Base-by-base conservation (phyloP, 2,888 invertebrate genomes). In the Ariolimax columbianus region DNA sequence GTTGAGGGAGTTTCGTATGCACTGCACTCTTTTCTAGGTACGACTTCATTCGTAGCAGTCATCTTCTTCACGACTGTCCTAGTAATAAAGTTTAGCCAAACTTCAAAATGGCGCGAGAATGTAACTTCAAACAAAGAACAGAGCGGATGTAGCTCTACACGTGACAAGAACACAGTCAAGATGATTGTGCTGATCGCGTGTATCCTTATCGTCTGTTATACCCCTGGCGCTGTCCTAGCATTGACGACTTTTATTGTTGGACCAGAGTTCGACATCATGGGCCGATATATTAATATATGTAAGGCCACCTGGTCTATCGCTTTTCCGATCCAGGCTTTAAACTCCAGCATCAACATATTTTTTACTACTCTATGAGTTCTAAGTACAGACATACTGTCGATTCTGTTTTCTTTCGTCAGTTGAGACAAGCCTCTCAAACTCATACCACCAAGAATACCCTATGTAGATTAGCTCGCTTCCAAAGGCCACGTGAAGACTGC, bases 311-410 rank as follows among this genome's bases (percentile, higher is more conserved):
- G 40, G 40, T 40, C 68, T 14, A 63, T 80, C 14, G 40, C 63
- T 33, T 43, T 68, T 9, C 1, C 40, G 14, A 26, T 68, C 19
- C 63, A 81, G 33, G 36, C 23, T 14, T 43, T 81, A 9, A 68
- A 81, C 51, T 70, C 80, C 30, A 81, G 80, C 70, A 47, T 81
- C 9, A 81, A 63, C 51, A 70, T 81, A 11, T 47, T 70, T 4
- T 23, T 2, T 81, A 70, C 33, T 70, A 70, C 26, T 2, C 47
- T 17, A 81, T 81, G 80, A 81, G 80, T 36, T 33, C 80, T 14
- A 81, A 70, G 23, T 81, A 70, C 36, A 68, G 70, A 70, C 33
- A 81, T 3, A 70, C 47, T 23, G 38, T 68, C 0, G n/a, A n/a
- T n/a, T n/a, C n/a, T n/a, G n/a, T n/a, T n/a, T n/a, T n/a, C n/a